Percentiles rank a stretch among this genome's conserved stretches.
Evolutionary conservation across 2,888 invertebrate genomes (phyloP).

Genomic region (Drosophila helvetica): DNA sequence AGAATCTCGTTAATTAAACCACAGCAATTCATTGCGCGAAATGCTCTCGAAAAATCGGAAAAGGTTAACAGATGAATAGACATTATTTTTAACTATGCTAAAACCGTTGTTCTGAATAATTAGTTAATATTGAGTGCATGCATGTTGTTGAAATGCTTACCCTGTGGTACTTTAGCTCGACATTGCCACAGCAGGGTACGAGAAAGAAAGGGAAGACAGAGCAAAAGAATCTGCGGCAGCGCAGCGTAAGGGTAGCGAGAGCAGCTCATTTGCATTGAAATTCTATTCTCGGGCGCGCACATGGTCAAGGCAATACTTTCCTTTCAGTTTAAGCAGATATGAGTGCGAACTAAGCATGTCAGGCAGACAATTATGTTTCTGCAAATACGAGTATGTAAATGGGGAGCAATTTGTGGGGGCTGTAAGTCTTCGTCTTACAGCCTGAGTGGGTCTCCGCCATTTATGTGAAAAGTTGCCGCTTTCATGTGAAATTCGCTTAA

Average conservation of each 20-base stretch:
- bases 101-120: too few relatives aligned
- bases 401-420: conserved; percentile 26
- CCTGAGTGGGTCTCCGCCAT: conserved; percentile 47
- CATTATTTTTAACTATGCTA: too few relatives aligned
- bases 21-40: too few relatives aligned
- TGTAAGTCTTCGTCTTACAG: conserved; percentile 43
- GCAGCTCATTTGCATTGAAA: conserved; percentile 61
- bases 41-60: too few relatives aligned
- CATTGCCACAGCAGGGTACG: background rate
- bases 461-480: conserved; percentile 65
- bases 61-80: too few relatives aligned
- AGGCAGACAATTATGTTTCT: conserved; percentile 62
- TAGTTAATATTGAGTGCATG: too few relatives aligned
- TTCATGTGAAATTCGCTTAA: conserved; percentile 63
- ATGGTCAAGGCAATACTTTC: conserved; percentile 44
- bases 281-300: conserved; percentile 50
- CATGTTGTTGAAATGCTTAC: too few relatives aligned
- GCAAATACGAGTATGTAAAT: conserved; percentile 52
- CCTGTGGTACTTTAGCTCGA: background rate
- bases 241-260: background rate
- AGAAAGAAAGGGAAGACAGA: background rate
- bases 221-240: background rate
- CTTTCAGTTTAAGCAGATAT: conserved; percentile 21
- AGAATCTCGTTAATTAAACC: too few relatives aligned
- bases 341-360: conserved; percentile 21